Conservation (phyloP, 2,888 invertebrate species). For the Epicampocera succincta region DNA sequence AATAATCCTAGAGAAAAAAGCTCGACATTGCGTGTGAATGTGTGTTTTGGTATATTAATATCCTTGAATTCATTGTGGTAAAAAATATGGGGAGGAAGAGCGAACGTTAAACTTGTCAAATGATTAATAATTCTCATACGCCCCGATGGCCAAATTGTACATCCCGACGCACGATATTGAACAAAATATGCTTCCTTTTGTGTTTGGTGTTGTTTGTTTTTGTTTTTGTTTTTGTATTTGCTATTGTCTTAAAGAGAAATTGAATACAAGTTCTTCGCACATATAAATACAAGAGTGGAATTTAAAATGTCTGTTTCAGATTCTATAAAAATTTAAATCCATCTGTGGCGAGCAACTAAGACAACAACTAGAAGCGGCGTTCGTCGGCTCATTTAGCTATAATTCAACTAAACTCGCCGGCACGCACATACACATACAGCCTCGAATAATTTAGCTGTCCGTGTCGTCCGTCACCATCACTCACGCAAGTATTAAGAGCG, state of each 20-base stretch:
- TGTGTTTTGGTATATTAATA: constrained; percentile 10
- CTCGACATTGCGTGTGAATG: background rate
- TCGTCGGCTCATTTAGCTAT: constrained; percentile 1
- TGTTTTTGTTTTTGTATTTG: too few relatives aligned
- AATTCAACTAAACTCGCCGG: too few relatives aligned
- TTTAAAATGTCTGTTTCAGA: constrained; percentile 1
- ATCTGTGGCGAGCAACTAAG: too few relatives aligned
- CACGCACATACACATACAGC: too few relatives aligned
- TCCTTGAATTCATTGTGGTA: constrained; percentile 2
- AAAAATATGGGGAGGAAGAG: too few relatives aligned
- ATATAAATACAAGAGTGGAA: too few relatives aligned
- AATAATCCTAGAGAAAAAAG: too few relatives aligned
- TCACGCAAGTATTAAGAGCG: background rate
- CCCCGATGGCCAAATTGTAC: constrained; percentile 33
- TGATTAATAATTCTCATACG: constrained; percentile 61
- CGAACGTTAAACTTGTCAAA: constrained; percentile 2
- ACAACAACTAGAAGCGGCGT: constrained; percentile 18
- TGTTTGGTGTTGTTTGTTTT: too few relatives aligned
- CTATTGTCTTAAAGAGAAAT: constrained; percentile 23
- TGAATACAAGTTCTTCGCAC: constrained; percentile 7
- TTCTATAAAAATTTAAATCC: constrained; percentile 3
- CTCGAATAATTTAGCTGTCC: background rate
- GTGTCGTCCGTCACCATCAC: constrained; percentile 30
- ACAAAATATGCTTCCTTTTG: constrained; percentile 30
- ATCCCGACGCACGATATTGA: constrained; percentile 48